Base-by-base conservation (phyloP, 2,888 invertebrate genomes). In the Stegana nigrithorax region DNA sequence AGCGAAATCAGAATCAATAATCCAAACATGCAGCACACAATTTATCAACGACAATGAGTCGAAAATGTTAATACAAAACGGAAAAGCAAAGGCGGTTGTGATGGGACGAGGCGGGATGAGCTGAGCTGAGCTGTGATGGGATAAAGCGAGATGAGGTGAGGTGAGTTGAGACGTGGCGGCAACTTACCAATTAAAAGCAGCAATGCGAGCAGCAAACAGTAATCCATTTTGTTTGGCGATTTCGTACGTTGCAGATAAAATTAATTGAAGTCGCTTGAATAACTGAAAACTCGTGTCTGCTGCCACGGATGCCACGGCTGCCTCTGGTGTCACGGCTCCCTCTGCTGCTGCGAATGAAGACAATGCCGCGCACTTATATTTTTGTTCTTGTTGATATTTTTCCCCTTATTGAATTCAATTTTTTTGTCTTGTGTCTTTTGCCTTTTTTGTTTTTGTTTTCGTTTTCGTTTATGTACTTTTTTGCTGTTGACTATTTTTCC, bases 101-200 rank as follows among this genome's bases (percentile, higher is more conserved):
- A 29, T 29, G n/a, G 5, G 32, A 32, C 10, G 10, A 32, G 2
- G 32, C 10, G 2, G 32, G 5, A 5, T 2, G 2, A n/a, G 29
- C 5, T 10, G 29, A 29, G 29, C 10, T 29, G 29, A 29, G 29
- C 6, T 5, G 10, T 29, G 29, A 29, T 5, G 29, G 44, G 2
- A 26, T 17, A 10, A 14, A 26, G 8, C 19, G 27, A 32, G 2
- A n/a, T 12, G 2, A n/a, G 5, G 5, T 2, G 2, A n/a, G 29
- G 10, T 10, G 29, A 29, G 29, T 29, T 29, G 29, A 29, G 29
- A 10, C 6, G 10, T 29, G 29, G 10, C 6, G 29, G 44, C 1
- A n/a, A 78, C 77, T 77, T 69, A 77, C 77, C 80, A 70, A 77
- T 73, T 72, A 78, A 67, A 56, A 62, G 58, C 29, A 69, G 60